Conservation (phyloP, 2,113 vertebrate genomes). For the Neofelis nebulosa region DNA sequence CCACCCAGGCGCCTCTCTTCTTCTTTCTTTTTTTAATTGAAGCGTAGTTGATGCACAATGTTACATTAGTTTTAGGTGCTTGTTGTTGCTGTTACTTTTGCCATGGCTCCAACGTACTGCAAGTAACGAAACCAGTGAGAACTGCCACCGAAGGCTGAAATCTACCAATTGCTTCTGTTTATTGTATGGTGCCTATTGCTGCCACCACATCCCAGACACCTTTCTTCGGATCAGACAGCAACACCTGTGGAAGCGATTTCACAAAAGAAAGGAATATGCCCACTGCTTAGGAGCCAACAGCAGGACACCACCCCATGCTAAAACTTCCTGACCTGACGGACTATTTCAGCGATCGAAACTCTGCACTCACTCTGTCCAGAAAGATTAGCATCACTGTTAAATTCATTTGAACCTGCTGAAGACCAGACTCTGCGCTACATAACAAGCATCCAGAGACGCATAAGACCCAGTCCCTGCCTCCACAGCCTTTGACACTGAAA, state of each 20-base stretch:
- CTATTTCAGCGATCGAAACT: not conserved
- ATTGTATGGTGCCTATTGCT: not conserved
- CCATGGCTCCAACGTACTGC: not conserved
- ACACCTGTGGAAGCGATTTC: not conserved
- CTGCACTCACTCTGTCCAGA: not conserved
- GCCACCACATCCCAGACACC: not conserved
- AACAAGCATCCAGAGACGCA: not conserved
- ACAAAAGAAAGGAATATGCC: not conserved
- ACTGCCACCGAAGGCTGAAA: not conserved
- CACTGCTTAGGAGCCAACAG: not conserved
- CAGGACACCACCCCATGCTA: not conserved
- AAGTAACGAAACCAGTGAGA: not conserved
- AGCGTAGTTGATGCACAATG: not conserved
- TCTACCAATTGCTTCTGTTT: not conserved
- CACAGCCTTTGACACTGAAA: not conserved
- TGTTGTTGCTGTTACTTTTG: not conserved
- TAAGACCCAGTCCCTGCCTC: not conserved
- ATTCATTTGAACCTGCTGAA: not conserved
- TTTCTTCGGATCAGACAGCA: not conserved
- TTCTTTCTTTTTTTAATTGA: not conserved
- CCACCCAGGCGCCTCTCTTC: no score
- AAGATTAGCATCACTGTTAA: not conserved
- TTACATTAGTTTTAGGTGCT: not conserved
- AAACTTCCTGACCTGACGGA: not conserved
- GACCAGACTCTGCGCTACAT: accelerated